A percentile compares a stretch with the other conserved stretches of the same genome.
Evolutionary conservation across 2,113 vertebrate genomes (phyloP).

Genomic region (Mugil cephalus): DNA sequence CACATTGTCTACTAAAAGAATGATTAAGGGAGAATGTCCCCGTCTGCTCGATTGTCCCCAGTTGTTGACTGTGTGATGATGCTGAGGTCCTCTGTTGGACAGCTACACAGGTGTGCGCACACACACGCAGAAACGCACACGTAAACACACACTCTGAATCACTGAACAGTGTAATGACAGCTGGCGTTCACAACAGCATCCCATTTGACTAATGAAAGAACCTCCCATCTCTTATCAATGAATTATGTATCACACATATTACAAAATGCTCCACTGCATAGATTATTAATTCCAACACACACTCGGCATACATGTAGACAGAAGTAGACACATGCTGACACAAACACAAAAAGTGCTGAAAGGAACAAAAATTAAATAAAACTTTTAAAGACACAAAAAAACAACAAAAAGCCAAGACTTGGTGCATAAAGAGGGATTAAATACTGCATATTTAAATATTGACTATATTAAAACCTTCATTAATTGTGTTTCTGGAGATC

Average conservation of each 20-base stretch:
- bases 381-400: neutral
- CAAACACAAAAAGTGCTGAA: slow-evolving; percentile 31
- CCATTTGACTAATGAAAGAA: slow-evolving; percentile 71
- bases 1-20: too few relatives aligned
- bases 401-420: neutral
- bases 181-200: slow-evolving; percentile 44
- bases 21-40: too few relatives aligned
- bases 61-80: too few relatives aligned
- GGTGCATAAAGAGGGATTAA: neutral
- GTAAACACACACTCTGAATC: slow-evolving; percentile 22
- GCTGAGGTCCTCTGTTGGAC: too few relatives aligned
- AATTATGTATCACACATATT: slow-evolving; percentile 71
- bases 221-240: slow-evolving; percentile 63
- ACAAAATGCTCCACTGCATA: slow-evolving; percentile 61
- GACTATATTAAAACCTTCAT: neutral
- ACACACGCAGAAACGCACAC: too few relatives aligned
- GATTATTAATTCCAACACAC: slow-evolving; percentile 64
- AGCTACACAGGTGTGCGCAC: too few relatives aligned
- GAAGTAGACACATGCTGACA: slow-evolving; percentile 22
- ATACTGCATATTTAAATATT: neutral
- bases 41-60: too few relatives aligned
- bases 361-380: slow-evolving; percentile 5
- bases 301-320: slow-evolving; percentile 2
- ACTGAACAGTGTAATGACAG: slow-evolving; percentile 71
- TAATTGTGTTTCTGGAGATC: neutral